Conservation (phyloP, 2,113 vertebrate genomes). For the Dasyornis broadbenti region DNA sequence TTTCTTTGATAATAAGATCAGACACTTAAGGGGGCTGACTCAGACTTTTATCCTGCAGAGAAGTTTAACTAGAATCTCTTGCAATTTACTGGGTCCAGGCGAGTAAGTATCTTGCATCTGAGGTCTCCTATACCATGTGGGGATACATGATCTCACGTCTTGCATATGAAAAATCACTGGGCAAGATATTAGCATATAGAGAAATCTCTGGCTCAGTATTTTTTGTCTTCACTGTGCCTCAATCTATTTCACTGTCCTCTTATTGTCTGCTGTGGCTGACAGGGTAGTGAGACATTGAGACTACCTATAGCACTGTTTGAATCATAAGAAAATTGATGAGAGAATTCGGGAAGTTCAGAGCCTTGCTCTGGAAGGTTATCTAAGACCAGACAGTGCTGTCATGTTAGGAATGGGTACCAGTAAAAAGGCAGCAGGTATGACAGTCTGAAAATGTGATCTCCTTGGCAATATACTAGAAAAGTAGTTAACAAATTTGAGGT, state of each 20-base stretch:
- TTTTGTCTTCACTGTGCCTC: neutral
- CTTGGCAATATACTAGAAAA: neutral
- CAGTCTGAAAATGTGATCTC: neutral
- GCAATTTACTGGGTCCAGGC: neutral
- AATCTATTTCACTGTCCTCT: neutral
- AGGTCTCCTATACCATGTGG: neutral
- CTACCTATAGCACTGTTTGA: neutral
- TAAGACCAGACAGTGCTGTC: neutral
- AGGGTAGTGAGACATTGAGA: neutral
- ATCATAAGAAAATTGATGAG: neutral
- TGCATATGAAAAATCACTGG: neutral
- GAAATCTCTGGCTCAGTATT: neutral
- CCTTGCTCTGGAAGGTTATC: neutral
- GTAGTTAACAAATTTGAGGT: neutral
- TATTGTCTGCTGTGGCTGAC: neutral
- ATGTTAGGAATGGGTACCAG: neutral
- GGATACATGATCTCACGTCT: neutral
- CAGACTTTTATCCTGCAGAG: neutral
- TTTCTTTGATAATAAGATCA: neutral
- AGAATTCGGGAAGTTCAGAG: neutral
- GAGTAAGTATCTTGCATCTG: neutral
- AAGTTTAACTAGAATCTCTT: neutral
- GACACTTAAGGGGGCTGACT: neutral
- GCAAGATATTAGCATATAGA: neutral
- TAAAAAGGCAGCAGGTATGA: neutral